Evolutionary conservation across 2,888 invertebrate species (phyloP), one percentile per base, ranked within the genome.

Genomic region (Spicauda simplicius): DNA sequence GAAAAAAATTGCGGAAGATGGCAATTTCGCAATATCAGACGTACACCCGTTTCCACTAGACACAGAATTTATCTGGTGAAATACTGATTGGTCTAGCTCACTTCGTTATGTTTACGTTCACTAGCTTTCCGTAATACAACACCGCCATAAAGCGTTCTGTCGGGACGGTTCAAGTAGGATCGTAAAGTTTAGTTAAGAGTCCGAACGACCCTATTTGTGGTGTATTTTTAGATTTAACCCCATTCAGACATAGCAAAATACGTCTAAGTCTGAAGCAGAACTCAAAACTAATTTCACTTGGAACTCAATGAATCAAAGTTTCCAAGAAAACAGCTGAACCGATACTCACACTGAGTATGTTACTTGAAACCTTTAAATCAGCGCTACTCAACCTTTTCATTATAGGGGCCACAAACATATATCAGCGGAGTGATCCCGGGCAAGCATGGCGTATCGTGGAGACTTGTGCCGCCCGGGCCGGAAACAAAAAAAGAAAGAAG

Each of bases 21-120:
- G n/a, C n/a, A n/a, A n/a, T n/a, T n/a, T n/a, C n/a, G n/a, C n/a
- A n/a, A n/a, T n/a, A n/a, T n/a, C n/a, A n/a, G n/a, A n/a, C n/a
- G n/a, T n/a, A n/a, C n/a, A n/a, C n/a, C n/a, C n/a, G n/a, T n/a
- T n/a, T n/a, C n/a, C n/a, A n/a, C n/a, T n/a, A n/a, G n/a, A n/a
- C n/a, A n/a, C n/a, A n/a, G n/a, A n/a, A n/a, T 61, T 57, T 61
- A 61, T 67, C 67, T 41, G 52, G 56, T 52, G 61, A 56, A 61
- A 67, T 61, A 67, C 56, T 61, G 56, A 61, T 67, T 67, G 50
- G 50, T 33, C 67, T 52, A n/a, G 50, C 50, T 55, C 33, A 55
- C 56, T 57, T 16, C 45, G 55, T 60, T 53, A 55, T 59, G 66
- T 61, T 60, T 50, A 48, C 60, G 37, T 56, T 66, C 66, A 56